phyloP scores from a whole-genome alignment of 2,113 vertebrate genomes.

The Ctenomys sociabilis region DNA sequence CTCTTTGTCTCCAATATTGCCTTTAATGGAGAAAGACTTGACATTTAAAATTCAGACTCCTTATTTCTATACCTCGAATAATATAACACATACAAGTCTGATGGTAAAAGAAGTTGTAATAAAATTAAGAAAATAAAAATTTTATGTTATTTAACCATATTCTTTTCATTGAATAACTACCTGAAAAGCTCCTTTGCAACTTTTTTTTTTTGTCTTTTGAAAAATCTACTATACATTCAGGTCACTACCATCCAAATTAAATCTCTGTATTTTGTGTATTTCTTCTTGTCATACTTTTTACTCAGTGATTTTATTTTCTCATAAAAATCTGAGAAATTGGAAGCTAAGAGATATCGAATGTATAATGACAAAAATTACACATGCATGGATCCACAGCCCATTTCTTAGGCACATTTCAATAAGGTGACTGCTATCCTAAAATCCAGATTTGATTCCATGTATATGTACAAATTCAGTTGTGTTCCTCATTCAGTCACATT shows the following conservation, averaged over 20 bases:
- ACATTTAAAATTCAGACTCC: not conserved
- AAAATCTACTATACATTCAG: not conserved
- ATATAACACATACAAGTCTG: not conserved
- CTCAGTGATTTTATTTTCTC: not conserved
- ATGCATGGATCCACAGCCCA: not conserved
- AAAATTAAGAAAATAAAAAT: not conserved
- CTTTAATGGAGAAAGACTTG: not conserved
- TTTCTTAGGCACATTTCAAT: not conserved
- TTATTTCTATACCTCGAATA: not conserved
- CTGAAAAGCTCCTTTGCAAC: fast-evolving
- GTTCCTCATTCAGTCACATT: not conserved
- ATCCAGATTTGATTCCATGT: not conserved
- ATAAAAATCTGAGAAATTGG: not conserved
- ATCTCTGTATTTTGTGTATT: not conserved
- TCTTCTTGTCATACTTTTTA: not conserved
- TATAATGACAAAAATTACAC: not conserved
- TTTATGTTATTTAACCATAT: not conserved
- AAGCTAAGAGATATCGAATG: not conserved
- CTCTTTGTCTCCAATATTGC: not conserved
- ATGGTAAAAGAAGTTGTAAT: not conserved
- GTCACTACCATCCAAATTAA: not conserved
- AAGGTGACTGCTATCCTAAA: not conserved
- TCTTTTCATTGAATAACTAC: not conserved
- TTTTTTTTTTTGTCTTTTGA: not conserved
- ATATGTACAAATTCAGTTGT: not conserved